Evolutionary conservation across 2,888 invertebrate species (phyloP), one percentile per base, ranked within the genome.

Genomic region (Tinea semifulvella): DNA sequence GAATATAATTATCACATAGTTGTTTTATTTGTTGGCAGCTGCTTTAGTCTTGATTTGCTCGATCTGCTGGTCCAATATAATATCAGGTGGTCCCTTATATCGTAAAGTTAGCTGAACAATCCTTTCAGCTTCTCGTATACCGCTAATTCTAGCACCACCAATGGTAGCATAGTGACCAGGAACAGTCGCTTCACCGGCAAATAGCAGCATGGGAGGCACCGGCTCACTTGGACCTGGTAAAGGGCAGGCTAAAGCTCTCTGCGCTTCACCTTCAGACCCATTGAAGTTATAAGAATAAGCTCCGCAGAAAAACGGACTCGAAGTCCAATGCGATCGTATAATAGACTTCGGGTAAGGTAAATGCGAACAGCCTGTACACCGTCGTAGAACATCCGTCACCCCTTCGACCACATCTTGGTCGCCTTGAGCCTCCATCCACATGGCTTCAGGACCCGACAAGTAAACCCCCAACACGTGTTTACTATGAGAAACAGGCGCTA

Each of bases 131-230:
- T 92, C 92, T 44, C 92, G 77, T 43, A 92, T 83, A 1, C 93
- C 93, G 52, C 91, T 91, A 38, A 90, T 63, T 45, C 90, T 79
- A 1, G 92, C 92, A 0, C 91, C 92, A 50, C 91, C 90, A 0
- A 91, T 86, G 0, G 92, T 92, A 2, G 74, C 90, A 55, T 85
- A 89, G 49, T 89, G 89, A 1, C 88, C 86, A 1, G 88, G 84
- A 22, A 88, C 87, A 0, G 92, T 92, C 0, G 92, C 92, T 64
- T 93, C 93, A 1, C 93, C 93, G 11, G 92, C 92, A 59, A 93
- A 92, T 39, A 92, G 63, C 27, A 93, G 65, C 38, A 87, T 84
- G 0, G 91, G 91, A 0, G 87, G 84, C n/a, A 85, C 68, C 0
- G 87, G 82, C 27, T 72, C 72, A 48, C 83, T 84, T 25, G 85